Evolutionary conservation across 2,113 vertebrate species (phyloP).

Genomic region (Sylvietta virens): DNA sequence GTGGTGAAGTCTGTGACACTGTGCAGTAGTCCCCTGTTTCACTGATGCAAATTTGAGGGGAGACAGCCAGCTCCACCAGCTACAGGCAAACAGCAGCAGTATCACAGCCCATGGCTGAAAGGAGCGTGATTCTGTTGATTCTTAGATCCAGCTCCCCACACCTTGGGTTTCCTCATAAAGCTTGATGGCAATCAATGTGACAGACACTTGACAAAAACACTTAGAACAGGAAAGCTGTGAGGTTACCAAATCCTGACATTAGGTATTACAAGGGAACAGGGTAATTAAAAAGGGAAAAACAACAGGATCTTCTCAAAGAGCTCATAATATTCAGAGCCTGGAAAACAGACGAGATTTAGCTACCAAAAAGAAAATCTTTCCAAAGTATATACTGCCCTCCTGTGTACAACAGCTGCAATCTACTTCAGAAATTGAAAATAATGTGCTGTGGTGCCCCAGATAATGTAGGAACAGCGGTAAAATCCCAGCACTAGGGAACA

Average conservation of each 20-base stretch:
- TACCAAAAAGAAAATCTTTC: neutral
- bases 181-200: neutral
- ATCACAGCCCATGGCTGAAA: neutral
- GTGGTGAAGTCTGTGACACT: neutral
- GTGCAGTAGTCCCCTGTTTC: neutral
- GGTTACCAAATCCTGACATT: neutral
- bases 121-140: fast-evolving
- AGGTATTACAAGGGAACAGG: neutral
- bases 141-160: neutral
- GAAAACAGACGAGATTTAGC: neutral
- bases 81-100: neutral
- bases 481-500: neutral
- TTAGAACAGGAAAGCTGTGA: neutral
- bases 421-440: neutral
- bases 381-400: constrained; percentile 60
- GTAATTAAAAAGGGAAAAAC: neutral
- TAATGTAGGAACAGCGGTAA: neutral
- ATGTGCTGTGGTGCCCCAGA: neutral
- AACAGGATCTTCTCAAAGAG: neutral
- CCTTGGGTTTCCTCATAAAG: neutral
- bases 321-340: neutral
- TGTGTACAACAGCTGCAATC: neutral
- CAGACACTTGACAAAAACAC: neutral
- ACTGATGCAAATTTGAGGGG: neutral
- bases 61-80: neutral